Percentiles rank a stretch among this genome's conserved stretches.
These are phyloP conservation scores for Chironomus tepperi DNA, from an alignment of 1,140 invertebrate genomes.

Conservation along the genomic window DNA sequence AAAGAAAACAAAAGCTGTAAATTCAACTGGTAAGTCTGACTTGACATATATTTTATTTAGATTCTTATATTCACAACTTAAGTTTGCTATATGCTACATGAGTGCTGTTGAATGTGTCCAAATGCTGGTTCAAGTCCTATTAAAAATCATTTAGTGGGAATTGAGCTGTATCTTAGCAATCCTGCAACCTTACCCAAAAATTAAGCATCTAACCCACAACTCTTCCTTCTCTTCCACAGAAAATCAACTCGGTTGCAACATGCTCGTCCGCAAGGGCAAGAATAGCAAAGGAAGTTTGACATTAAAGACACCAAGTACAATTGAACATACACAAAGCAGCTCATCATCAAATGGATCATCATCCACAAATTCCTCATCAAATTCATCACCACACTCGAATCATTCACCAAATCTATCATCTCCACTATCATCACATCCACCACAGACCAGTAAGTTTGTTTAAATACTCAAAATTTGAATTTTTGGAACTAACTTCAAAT, in stretches of 20 bases:
- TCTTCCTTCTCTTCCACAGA: too few species aligned
- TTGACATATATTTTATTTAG: too few species aligned
- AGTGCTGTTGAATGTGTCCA: too few species aligned
- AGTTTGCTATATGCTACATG: too few species aligned
- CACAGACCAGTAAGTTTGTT: background rate
- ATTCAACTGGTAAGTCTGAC: background rate
- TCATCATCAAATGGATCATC: background rate
- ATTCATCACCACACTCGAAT: background rate
- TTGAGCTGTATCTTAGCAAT: too few species aligned
- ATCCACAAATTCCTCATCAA: background rate
- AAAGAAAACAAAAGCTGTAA: slow-evolving; percentile 26
- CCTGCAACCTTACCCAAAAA: too few species aligned
- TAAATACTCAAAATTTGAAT: background rate
- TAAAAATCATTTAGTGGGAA: too few species aligned
- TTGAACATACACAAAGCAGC: background rate
- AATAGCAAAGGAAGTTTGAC: background rate
- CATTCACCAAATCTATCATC: background rate
- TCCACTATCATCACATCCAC: background rate
- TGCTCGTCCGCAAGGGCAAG: background rate
- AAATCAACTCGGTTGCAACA: too few species aligned
- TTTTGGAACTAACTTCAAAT: background rate
- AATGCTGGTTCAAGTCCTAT: too few species aligned
- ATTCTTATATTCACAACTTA: too few species aligned
- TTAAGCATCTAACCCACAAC: too few species aligned
- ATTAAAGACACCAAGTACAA: background rate